A percentile compares a stretch with the other conserved stretches of the same genome.
Evolutionary conservation across 2,888 invertebrate species (phyloP).

Genomic region (Andrena chrysosceles): DNA sequence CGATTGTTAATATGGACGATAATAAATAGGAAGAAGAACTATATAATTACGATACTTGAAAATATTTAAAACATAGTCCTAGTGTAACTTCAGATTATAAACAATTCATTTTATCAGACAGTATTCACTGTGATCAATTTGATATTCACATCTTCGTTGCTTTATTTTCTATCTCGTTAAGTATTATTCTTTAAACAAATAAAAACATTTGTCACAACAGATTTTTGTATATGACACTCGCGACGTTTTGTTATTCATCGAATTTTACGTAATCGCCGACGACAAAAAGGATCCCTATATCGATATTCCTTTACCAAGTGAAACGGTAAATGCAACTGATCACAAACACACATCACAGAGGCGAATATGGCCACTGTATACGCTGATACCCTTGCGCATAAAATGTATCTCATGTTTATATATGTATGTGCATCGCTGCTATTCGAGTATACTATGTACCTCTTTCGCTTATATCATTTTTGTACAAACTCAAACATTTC

Average conservation of each 20-base stretch:
- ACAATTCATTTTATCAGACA: too few relatives aligned
- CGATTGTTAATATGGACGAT: too few relatives aligned
- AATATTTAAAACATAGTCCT: too few relatives aligned
- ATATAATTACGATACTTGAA: too few relatives aligned
- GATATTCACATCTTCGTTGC: background rate
- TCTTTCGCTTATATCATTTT: constrained; percentile 16
- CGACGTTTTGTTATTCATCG: constrained; percentile 7
- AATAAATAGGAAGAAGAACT: too few relatives aligned
- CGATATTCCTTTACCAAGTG: constrained; percentile 28
- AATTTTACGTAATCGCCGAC: constrained; percentile 4
- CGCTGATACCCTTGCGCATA: constrained; percentile 59
- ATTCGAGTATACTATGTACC: constrained; percentile 20
- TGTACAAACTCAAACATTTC: constrained; percentile 35
- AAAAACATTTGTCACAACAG: background rate
- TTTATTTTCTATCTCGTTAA: background rate
- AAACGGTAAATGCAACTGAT: constrained; percentile 14
- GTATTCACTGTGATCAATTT: too few relatives aligned
- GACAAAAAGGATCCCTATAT: constrained; percentile 16
- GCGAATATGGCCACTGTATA: constrained; percentile 50
- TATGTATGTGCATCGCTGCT: constrained; percentile 57
- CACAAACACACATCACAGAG: constrained; percentile 31
- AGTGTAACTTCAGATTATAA: too few relatives aligned
- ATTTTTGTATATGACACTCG: background rate
- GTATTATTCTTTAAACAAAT: background rate
- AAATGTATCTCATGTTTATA: constrained; percentile 73